Base-by-base conservation (phyloP, 2,888 invertebrate species). In the Trachelus iudaicus region DNA sequence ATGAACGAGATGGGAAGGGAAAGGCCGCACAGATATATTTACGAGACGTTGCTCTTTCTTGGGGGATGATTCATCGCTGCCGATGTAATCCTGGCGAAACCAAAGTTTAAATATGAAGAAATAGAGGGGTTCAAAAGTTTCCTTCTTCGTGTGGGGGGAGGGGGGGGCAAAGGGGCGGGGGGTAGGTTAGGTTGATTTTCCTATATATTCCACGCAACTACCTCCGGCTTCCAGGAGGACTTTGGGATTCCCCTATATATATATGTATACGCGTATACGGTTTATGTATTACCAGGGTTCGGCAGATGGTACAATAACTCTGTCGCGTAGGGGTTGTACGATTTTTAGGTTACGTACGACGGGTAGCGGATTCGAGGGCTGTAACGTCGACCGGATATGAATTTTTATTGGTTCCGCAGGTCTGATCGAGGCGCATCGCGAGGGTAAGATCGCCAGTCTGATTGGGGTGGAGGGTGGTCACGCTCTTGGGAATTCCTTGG, bases 381-480 rank as follows among this genome's bases (percentile, higher is more conserved):
- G 15, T 40, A 15, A 40, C 4, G 15, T 33, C n/a, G 13, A 30
- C 71, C 71, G n/a, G 71, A 33, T 71, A 40, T 35, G 35, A 71
- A 73, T 76, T 79, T 56, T 71, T 69, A 79, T 80, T 69, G n/a
- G 81, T 86, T 94, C 94, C 75, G 90, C 93, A 87, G 96, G 96
- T 90, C 94, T 97, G 83, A 92, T 95, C 83, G 94, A 94, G 84
- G 95, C 95, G 33, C 96, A 96, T 89, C 87, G 91, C 74, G 89
- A 91, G 75, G 97, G 97, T 13, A 95, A 95, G 86, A 96, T 98
- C 84, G 97, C 96, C 69, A 97, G 97, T 83, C 93, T 98, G 87
- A 96, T 98, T 85, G 98, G 97, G 34, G 95, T 98, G 73, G 98
- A 98, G 92, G 98, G 98, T 68, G 98, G 98, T 11, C 98, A 98